Base-by-base conservation (phyloP, 1,140 invertebrate genomes). In the Protaetia brevitarsis region DNA sequence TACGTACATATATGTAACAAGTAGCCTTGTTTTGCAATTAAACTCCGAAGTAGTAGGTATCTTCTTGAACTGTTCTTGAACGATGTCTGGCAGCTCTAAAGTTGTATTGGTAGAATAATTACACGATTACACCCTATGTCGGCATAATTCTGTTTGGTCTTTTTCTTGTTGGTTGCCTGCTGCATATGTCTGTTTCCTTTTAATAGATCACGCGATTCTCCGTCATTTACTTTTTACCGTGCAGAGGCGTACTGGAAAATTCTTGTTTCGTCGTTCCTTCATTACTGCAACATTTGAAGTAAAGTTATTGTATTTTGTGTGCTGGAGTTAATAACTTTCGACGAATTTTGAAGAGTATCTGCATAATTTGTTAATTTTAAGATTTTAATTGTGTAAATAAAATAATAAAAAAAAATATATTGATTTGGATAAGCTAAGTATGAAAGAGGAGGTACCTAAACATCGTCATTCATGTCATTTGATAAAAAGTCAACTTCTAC, bases 231-330 rank as follows among this genome's bases (percentile, higher is more conserved):
- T 51, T 51, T 51, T 51, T 51, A 51, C 21, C 19, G 41, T 23
- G 19, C 41, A 51, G 41, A 51, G 41, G 19, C 41, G 41, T 51
- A 51, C 21, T 51, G 19, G 41, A 51, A 51, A 51, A 51, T 51
- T 51, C 41, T 19, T 3, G 19, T n/a, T 41, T 41, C 19, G 19
- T 41, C 37, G 2, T 37, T 37, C 16, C 41, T 51, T 51, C 11
- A n/a, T n/a, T n/a, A n/a, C n/a, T n/a, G n/a, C n/a, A n/a, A n/a
- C n/a, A n/a, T n/a, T n/a, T n/a, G n/a, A n/a, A n/a, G n/a, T n/a
- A n/a, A n/a, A n/a, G n/a, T n/a, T n/a, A n/a, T n/a, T n/a, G n/a
- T n/a, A n/a, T n/a, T n/a, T n/a, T n/a, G n/a, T n/a, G n/a, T n/a
- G n/a, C n/a, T n/a, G n/a, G n/a, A n/a, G n/a, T n/a, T n/a, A n/a